These are phyloP conservation scores for Aphis craccivora DNA, from an alignment of 1,140 invertebrate species.

Conservation along the genomic window DNA sequence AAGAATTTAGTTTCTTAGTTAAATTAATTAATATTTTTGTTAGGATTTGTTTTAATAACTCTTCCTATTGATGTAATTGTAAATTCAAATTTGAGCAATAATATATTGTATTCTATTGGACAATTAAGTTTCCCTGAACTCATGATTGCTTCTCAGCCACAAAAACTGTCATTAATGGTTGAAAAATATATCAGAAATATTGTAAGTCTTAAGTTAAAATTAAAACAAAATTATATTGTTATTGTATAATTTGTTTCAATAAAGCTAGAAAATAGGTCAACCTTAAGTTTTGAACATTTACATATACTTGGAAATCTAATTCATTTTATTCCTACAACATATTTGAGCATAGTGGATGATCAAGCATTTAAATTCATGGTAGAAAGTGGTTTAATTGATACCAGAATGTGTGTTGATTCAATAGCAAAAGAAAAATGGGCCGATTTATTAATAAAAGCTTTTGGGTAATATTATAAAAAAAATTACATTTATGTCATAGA, in stretches of 20 bases:
- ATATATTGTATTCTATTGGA: constrained; percentile 39
- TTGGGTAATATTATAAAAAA: constrained; percentile 40
- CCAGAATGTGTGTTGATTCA: constrained; percentile 41
- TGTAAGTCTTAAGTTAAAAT: constrained; percentile 16
- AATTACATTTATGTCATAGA: neutral
- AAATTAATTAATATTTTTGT: neutral
- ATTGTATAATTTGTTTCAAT: neutral
- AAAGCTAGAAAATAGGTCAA: constrained; percentile 27
- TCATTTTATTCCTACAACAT: constrained; percentile 34
- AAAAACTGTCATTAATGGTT: constrained; percentile 23
- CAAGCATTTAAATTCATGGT: constrained; percentile 30
- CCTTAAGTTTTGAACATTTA: constrained; percentile 37
- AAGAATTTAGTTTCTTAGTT: neutral
- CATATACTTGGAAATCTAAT: constrained; percentile 49
- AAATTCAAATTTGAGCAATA: constrained; percentile 29
- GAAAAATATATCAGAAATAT: neutral
- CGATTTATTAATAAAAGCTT: constrained; percentile 30
- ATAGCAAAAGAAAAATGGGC: constrained; percentile 43
- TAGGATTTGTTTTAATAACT: constrained; percentile 48
- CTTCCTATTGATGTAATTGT: constrained; percentile 37
- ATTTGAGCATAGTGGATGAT: constrained; percentile 13
- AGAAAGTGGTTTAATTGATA: constrained; percentile 47
- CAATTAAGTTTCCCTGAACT: constrained; percentile 40
- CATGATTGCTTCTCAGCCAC: constrained; percentile 16
- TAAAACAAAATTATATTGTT: neutral